These are phyloP conservation scores for Anseranas semipalmata DNA, from an alignment of 2,113 vertebrate genomes.

Conservation along the genomic window DNA sequence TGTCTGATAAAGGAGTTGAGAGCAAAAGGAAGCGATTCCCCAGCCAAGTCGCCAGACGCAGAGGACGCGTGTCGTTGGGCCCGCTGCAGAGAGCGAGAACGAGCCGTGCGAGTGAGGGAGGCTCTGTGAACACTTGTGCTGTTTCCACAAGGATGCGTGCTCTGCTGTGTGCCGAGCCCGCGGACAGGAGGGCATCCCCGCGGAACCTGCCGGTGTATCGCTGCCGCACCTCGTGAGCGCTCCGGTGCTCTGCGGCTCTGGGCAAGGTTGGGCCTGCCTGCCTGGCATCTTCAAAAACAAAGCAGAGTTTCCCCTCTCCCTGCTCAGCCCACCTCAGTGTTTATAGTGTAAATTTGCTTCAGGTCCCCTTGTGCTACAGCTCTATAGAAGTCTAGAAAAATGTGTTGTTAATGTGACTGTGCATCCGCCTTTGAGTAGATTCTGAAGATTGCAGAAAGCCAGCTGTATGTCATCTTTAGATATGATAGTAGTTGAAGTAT, in stretches of 20 bases:
- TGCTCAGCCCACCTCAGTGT: background rate
- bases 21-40: background rate
- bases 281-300: background rate
- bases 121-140: background rate
- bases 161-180: background rate
- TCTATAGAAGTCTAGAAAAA: background rate
- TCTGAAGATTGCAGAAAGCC: background rate
- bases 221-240: background rate
- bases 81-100: background rate
- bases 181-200: rapidly evolving
- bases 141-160: background rate
- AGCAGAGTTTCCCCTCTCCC: background rate
- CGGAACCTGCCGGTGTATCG: rapidly evolving
- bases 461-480: background rate
- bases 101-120: rapidly evolving
- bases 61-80: background rate
- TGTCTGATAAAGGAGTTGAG: background rate
- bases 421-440: background rate
- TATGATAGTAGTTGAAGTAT: background rate
- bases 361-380: background rate
- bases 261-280: background rate
- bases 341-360: background rate
- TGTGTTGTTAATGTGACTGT: background rate
- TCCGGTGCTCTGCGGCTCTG: background rate
- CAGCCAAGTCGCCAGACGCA: background rate